Evolutionary conservation across 2,888 invertebrate genomes (phyloP).

Genomic region (Lacanobia oleracea): DNA sequence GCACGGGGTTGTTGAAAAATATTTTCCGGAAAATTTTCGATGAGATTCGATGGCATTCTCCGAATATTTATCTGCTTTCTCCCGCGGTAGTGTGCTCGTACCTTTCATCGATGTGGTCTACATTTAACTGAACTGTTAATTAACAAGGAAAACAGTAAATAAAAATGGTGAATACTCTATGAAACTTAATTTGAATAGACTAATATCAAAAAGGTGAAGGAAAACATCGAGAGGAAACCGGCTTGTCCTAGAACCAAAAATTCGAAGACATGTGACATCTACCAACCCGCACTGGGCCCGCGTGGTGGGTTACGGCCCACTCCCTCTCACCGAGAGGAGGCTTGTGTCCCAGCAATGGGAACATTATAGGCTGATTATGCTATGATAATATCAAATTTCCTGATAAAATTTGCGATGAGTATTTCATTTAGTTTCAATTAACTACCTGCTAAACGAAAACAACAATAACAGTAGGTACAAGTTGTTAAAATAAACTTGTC

Average conservation of each 20-base stretch:
- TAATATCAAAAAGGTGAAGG: no score
- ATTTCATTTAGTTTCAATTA: not conserved
- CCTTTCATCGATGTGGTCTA: constrained; percentile 7
- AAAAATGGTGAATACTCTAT: no score
- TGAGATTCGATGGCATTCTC: constrained; percentile 48
- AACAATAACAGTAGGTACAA: not conserved
- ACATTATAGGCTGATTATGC: no score
- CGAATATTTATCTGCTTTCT: constrained; percentile 54
- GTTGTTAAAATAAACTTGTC: constrained; percentile 22
- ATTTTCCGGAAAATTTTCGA: constrained; percentile 61
- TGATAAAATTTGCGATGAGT: not conserved
- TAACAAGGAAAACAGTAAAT: not conserved
- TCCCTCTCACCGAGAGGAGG: no score
- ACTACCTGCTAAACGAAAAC: not conserved
- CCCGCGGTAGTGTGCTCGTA: constrained; percentile 3
- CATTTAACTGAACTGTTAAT: constrained; percentile 13
- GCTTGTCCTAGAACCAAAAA: no score
- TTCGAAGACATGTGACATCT: no score
- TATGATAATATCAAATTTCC: no score
- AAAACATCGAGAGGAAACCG: no score
- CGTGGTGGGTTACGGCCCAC: no score
- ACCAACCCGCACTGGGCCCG: no score
- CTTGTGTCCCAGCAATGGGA: no score
- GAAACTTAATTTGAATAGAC: no score
- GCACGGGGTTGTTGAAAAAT: constrained; percentile 65